Base-by-base conservation (phyloP, 2,797 vertebrate species). In the Ataeniobius toweri region DNA sequence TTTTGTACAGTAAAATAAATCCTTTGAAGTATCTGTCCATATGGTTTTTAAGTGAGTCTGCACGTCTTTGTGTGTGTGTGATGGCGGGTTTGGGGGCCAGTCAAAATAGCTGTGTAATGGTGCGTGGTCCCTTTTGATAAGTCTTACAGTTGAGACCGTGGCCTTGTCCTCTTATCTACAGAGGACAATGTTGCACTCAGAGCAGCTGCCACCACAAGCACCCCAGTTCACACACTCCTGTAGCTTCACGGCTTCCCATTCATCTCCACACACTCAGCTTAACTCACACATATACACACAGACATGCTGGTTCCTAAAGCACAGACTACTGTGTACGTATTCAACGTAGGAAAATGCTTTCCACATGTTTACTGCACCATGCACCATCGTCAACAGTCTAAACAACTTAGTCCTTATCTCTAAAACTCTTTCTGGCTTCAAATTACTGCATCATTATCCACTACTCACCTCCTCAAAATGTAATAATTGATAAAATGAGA, bases 401-500 rank as follows among this genome's bases (percentile, higher is more conserved):
- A 93, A 90, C 83, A 92, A 88, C 89, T 92, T 80, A 68, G 79
- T 65, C 85, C 86, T 88, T 93, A 91, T 92, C 91, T 74, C 68
- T 70, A 75, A 78, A 86, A 91, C 82, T 92, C 83, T 83, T 79
- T 82, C 82, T 83, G 82, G 86, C 87, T 90, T 89, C 82, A 89
- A 89, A 91, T 93, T 80, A 84, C 83, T 44, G 83, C 76, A 14
- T 82, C 86, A 86, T 92, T 92, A 91, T 90, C 82, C 65, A 63
- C 74, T 86, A 75, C 83, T 91, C 85, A 85, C 90, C 89, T 90
- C 80, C 85, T 91, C 92, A 91, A 92, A 92, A 76, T 80, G 90
- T 93, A 93, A 92, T 93, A 93, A 94, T 90, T 94, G 93, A 92
- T 93, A 74, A 89, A 91, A 90, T 86, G 86, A 91, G 91, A 94